These are phyloP conservation scores for Tarsius wallacei DNA, from an alignment of 2,797 vertebrate species.

Conservation along the genomic window DNA sequence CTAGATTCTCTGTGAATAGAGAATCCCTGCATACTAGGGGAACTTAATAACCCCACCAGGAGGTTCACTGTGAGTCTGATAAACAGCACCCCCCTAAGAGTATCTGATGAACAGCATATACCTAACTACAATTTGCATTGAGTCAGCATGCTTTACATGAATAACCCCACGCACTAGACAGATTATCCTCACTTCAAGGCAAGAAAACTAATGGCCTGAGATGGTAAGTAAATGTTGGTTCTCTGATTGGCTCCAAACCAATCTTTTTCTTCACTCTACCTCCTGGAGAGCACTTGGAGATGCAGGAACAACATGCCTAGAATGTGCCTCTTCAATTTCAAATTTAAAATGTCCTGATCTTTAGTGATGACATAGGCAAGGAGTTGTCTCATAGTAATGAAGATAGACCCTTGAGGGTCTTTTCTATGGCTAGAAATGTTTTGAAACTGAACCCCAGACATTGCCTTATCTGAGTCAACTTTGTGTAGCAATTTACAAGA, in stretches of 20 bases:
- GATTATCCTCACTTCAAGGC: background rate
- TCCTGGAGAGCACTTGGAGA: background rate
- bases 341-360: background rate
- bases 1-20: background rate
- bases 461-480: background rate
- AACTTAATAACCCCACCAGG: background rate
- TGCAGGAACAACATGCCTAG: background rate
- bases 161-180: background rate
- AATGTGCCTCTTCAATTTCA: background rate
- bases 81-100: background rate
- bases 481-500: constrained; percentile 27
- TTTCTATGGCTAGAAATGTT: background rate
- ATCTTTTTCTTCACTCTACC: background rate
- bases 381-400: background rate
- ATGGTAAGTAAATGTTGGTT: background rate
- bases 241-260: background rate
- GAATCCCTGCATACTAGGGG: background rate
- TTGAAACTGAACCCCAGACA: background rate
- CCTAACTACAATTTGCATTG: background rate
- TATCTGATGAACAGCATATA: too few relatives aligned
- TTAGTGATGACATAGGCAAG: background rate
- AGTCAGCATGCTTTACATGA: background rate
- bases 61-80: background rate
- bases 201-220: background rate
- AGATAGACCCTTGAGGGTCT: background rate